Conservation (phyloP, 2,888 invertebrate genomes). For the Galeopsomyia nigrocyanea region DNA sequence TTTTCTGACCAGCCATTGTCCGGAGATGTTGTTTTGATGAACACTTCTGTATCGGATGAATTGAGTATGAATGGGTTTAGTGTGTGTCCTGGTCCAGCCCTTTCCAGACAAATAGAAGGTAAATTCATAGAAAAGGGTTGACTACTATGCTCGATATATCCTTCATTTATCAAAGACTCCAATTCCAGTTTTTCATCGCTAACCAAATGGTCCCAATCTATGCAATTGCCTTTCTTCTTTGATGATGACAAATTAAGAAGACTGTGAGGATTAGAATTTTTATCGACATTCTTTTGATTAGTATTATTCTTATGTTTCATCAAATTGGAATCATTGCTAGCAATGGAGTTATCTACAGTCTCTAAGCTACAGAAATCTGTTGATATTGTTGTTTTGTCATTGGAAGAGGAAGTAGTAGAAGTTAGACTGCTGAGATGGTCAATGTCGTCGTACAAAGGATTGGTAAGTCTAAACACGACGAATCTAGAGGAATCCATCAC, state of each 20-base stretch:
- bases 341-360: constrained; percentile 46
- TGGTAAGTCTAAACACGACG: constrained; percentile 72
- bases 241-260: constrained; percentile 47
- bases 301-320: constrained; percentile 38
- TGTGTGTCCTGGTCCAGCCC: constrained; percentile 60
- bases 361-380: constrained; percentile 56
- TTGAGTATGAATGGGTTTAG: constrained; percentile 61
- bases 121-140: constrained; percentile 58
- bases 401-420: constrained; percentile 60
- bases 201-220: constrained; percentile 62
- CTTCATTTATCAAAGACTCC: constrained; percentile 56
- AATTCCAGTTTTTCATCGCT: constrained; percentile 59
- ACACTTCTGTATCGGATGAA: constrained; percentile 68
- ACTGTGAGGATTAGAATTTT: constrained; percentile 52
- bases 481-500: constrained; percentile 75
- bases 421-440: constrained; percentile 62
- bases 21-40: constrained; percentile 67
- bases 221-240: constrained; percentile 50
- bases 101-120: constrained; percentile 62
- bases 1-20: constrained; percentile 67
- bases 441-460: constrained; percentile 64
- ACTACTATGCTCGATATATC: constrained; percentile 56
- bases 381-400: constrained; percentile 62
- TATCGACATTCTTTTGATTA: constrained; percentile 49
- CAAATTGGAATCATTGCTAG: constrained; percentile 30